Evolutionary conservation across 2,113 vertebrate genomes (phyloP), one percentile per base, ranked within the genome.

Genomic region (Hypocryptadius cinnamomeus): DNA sequence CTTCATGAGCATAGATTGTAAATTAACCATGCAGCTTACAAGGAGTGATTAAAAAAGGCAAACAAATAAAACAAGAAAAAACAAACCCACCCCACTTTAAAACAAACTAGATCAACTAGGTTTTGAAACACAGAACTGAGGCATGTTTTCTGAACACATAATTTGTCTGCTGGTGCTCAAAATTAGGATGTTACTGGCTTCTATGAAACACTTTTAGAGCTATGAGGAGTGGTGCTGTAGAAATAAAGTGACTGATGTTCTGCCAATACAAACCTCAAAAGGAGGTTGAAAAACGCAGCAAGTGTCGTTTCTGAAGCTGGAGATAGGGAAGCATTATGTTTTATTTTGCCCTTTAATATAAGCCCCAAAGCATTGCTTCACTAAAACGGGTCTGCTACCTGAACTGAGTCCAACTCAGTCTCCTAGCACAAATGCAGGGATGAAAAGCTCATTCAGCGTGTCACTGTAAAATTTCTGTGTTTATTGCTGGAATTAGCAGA

Each of bases 201-300:
- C 61, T 84, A 6, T 90, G 95, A 93, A 95, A 77, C 74, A 81
- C 60, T 95, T 96, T 96, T 73, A 92, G 33, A 85, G 44, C 79
- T 94, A 87, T 95, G 88, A 95, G 96, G 87, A 96, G 63, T 60
- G 48, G 45, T 81, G 25, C 27, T 93, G 81, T 92, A 97, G 93
- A 96, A 97, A 96, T 88, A 92, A 96, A 95, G 89, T 82, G 90
- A 96, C 89, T 96, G 92, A 96, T 97, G 83, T 90, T 90, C 79
- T 96, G 95, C 97, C 97, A 97, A 95, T 83, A 93, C 79, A 81
- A 95, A 91, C 85, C 95, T 96, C 93, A 93, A 94, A 96, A 96
- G 89, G 42, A 97, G 68, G 74, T 94, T 96, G 93, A 96, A 97
- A 97, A 92, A 91, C 86, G 94, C 64, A 94, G 89, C 35, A 17